A percentile compares a stretch with the other conserved stretches of the same genome.
Conservation (phyloP, 1,140 invertebrate species). For the Phenacoccus solenopsis region DNA sequence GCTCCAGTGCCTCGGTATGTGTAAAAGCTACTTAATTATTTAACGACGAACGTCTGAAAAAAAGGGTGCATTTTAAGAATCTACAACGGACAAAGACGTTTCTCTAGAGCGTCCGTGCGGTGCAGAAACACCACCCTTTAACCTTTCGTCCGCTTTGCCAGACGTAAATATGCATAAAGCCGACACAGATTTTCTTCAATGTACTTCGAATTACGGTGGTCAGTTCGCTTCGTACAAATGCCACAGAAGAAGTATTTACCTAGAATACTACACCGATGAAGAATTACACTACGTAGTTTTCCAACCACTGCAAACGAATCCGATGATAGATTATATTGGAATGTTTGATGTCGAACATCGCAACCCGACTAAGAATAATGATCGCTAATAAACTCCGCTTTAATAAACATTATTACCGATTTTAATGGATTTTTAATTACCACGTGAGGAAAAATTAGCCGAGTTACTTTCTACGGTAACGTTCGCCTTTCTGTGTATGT, state of each 20-base stretch:
- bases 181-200: too few species aligned
- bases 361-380: conserved; percentile 1
- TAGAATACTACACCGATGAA: too few species aligned
- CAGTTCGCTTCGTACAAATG: not conserved
- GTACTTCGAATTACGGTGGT: not conserved
- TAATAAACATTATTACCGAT: not conserved
- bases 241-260: too few species aligned
- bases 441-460: not conserved
- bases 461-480: not conserved
- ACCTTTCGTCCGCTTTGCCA: not conserved
- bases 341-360: not conserved
- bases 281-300: not conserved
- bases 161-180: not conserved
- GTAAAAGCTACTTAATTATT: not conserved
- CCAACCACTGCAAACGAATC: not conserved
- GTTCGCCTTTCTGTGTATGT: not conserved
- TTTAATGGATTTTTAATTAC: conserved; percentile 3
- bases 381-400: not conserved
- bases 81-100: not conserved
- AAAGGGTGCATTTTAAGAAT: not conserved
- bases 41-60: not conserved
- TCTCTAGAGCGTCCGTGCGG: too few species aligned
- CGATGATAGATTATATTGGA: not conserved
- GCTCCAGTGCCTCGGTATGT: not conserved
- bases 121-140: not conserved